phyloP scores from a whole-genome alignment of 2,113 vertebrate species.

The Clarias magur region DNA sequence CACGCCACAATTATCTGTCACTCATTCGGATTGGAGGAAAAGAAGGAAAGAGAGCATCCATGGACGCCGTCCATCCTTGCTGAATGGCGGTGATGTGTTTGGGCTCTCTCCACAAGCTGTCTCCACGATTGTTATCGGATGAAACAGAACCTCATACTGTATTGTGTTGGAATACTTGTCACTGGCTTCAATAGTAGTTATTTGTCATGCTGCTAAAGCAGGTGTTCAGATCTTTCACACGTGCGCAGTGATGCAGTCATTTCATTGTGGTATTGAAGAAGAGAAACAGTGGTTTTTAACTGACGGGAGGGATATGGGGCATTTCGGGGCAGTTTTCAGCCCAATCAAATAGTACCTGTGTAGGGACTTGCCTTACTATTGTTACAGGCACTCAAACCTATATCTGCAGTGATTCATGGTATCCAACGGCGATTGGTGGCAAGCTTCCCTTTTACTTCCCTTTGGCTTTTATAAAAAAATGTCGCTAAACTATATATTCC shows the following conservation, averaged over 20 bases:
- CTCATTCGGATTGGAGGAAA: conserved; percentile 58
- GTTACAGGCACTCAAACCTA: background rate
- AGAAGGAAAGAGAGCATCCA: conserved; percentile 31
- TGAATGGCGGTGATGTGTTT: conserved; percentile 38
- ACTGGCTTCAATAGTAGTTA: background rate
- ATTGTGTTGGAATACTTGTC: conserved; percentile 12
- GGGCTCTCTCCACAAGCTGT: conserved; percentile 35
- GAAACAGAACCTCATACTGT: conserved; percentile 27
- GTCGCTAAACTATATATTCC: background rate
- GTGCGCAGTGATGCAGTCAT: background rate
- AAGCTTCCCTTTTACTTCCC: background rate
- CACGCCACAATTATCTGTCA: conserved; percentile 72
- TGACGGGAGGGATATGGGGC: background rate
- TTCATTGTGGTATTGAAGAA: conserved; percentile 9
- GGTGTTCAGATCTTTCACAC: background rate
- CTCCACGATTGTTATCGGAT: conserved; percentile 23
- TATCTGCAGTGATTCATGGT: background rate
- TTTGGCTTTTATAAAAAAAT: background rate
- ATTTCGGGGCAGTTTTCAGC: background rate
- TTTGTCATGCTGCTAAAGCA: conserved; percentile 7
- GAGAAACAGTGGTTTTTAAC: background rate
- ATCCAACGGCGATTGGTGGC: background rate
- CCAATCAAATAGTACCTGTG: background rate
- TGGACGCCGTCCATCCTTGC: conserved; percentile 18
- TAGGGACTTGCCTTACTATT: background rate